Percentiles rank a stretch among this genome's conserved stretches.
Evolutionary conservation across 2,797 vertebrate genomes (phyloP).

Genomic region (Malurus splendens): DNA sequence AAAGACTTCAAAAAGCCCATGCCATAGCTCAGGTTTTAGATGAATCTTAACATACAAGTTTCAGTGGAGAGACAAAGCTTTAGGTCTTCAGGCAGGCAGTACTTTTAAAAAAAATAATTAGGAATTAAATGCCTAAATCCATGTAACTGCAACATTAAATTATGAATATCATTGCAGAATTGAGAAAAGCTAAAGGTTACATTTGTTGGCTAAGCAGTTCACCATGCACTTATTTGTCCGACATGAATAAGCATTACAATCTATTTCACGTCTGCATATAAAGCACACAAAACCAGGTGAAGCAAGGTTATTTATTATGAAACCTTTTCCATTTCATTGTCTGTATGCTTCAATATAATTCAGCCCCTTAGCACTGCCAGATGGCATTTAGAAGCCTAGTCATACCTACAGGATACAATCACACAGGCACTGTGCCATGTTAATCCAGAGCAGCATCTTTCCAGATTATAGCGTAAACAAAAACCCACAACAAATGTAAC

Average conservation of each 20-base stretch:
- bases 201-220: neutral
- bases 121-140: constrained; percentile 15
- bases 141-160: neutral
- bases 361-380: neutral
- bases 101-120: constrained; percentile 16
- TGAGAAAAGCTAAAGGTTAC: neutral
- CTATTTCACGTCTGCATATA: neutral
- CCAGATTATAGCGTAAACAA: neutral
- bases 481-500: neutral
- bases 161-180: neutral
- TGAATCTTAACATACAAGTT: neutral
- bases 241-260: neutral
- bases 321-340: neutral
- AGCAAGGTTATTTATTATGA: neutral
- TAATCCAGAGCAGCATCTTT: neutral
- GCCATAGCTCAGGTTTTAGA: constrained; percentile 8
- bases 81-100: neutral
- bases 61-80: neutral
- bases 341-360: neutral
- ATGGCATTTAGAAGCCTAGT: neutral
- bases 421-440: neutral
- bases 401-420: neutral
- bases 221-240: neutral
- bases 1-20: constrained; percentile 36
- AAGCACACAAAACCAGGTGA: neutral